phyloP scores from a whole-genome alignment of 2,113 vertebrate species.

The Microtus ochrogaster region DNA sequence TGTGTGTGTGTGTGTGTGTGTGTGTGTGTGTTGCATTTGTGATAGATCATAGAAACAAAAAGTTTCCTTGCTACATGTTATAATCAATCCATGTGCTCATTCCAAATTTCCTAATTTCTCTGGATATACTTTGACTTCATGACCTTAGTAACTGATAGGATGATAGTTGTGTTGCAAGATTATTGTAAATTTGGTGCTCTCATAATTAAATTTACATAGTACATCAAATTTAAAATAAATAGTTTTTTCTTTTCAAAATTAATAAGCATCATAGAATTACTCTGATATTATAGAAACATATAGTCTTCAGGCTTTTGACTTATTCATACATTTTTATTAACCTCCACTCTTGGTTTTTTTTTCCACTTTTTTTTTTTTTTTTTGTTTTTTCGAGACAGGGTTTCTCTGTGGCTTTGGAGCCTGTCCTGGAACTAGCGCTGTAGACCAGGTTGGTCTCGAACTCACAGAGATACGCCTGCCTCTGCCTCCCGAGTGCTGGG shows the following conservation, averaged over 20 bases:
- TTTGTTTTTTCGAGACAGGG: too few species aligned
- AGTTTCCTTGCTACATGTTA: neutral
- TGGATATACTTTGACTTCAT: neutral
- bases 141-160: neutral
- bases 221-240: neutral
- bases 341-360: neutral
- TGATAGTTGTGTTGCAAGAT: neutral
- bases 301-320: neutral
- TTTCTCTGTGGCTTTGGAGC: too few species aligned
- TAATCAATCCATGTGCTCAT: neutral
- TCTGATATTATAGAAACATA: neutral
- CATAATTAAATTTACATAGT: neutral
- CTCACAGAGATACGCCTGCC: too few species aligned
- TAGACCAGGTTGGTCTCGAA: too few species aligned
- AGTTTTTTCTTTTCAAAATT: neutral
- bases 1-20: neutral
- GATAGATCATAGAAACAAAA: neutral
- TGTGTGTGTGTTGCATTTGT: neutral
- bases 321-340: neutral
- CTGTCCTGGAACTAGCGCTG: too few species aligned
- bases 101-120: neutral
- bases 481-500: too few species aligned
- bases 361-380: neutral
- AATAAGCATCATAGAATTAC: neutral
- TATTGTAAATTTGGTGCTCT: neutral